Base-by-base conservation (phyloP, 2,113 vertebrate genomes). In the Acrocephalus kingi region DNA sequence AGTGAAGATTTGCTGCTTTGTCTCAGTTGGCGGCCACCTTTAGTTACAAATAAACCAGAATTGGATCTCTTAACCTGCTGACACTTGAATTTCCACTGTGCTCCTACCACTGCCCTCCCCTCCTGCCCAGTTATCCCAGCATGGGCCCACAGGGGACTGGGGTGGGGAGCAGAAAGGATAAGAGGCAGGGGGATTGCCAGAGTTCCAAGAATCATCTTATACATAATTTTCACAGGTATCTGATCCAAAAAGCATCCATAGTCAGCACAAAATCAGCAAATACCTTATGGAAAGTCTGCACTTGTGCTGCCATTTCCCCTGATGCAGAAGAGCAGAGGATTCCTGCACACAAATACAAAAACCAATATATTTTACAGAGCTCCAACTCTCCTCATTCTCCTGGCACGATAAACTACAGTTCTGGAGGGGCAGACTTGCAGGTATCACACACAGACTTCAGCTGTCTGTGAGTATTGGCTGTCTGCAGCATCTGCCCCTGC, bases 141-240 rank as follows among this genome's bases (percentile, higher is more conserved):
- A 28, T 2, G 15, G 5, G 46, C 61, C 30, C 6, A 0, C 43
- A 43, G 49, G 45, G 43, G 15, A 74, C 13, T 0, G 0, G 1
- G 2, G 21, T 39, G 52, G 69, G 35, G 48, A 37, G 21, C 48
- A 79, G 39, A 16, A 16, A 19, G 55, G 16, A 27, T 0, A 0
- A 0, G 0, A 63, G 64, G 21, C 18, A 56, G 33, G 14, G 25
- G 28, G 3, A 27, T 23, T 58, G 31, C 11, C 22, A 17, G 37
- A 59, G 31, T 3, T n/a, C 15, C 77, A 39, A 89, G 19, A 37
- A 64, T 28, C 74, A 63, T 49, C 69, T 74, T 22, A 77, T 67
- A 19, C 43, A 9, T 13, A 30, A 55, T 84, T 93, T 89, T 64
- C 84, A 87, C 52, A 84, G 31, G 3, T 25, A 75, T 5, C 56